Percentiles rank a stretch among this genome's conserved stretches.
phyloP scores from a whole-genome alignment of 2,888 invertebrate genomes.

The Mechanitis mazaeus region DNA sequence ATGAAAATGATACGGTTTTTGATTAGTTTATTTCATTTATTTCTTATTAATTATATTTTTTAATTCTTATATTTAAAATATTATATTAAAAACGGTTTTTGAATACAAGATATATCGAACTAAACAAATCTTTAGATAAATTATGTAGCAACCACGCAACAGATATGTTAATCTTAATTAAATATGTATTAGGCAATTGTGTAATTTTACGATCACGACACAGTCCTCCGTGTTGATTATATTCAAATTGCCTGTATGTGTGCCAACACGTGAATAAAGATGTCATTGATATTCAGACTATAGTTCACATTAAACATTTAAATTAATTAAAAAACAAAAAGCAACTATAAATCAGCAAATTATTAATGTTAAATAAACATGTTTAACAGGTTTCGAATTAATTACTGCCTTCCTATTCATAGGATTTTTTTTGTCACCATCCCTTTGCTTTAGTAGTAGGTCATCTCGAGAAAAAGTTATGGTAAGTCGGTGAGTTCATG shows the following conservation, averaged over 20 bases:
- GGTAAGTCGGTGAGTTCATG: slow-evolving; percentile 35
- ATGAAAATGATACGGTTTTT: background rate
- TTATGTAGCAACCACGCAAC: background rate
- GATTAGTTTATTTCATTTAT: too few species aligned
- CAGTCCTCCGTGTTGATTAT: slow-evolving; percentile 19
- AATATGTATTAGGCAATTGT: slow-evolving; percentile 14
- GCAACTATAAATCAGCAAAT: slow-evolving; percentile 2
- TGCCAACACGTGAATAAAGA: slow-evolving; percentile 9
- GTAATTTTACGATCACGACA: slow-evolving; percentile 17
- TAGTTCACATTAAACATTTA: slow-evolving; percentile 5
- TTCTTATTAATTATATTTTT: background rate
- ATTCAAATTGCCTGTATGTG: slow-evolving; percentile 22
- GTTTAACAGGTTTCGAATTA: slow-evolving; percentile 1
- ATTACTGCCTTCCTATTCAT: background rate
- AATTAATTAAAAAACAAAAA: slow-evolving; percentile 1
- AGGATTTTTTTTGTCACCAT: slow-evolving; percentile 3
- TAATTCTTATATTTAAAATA: background rate
- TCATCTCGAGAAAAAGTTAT: slow-evolving; percentile 21
- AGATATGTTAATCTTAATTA: slow-evolving; percentile 5
- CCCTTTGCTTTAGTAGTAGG: slow-evolving; percentile 16
- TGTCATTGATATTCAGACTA: slow-evolving; percentile 17
- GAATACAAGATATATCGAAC: background rate
- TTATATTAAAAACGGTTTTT: background rate
- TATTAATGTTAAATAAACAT: background rate
- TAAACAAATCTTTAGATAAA: background rate